phyloP scores from a whole-genome alignment of 2,888 invertebrate species.

The Bombylius discolor region DNA sequence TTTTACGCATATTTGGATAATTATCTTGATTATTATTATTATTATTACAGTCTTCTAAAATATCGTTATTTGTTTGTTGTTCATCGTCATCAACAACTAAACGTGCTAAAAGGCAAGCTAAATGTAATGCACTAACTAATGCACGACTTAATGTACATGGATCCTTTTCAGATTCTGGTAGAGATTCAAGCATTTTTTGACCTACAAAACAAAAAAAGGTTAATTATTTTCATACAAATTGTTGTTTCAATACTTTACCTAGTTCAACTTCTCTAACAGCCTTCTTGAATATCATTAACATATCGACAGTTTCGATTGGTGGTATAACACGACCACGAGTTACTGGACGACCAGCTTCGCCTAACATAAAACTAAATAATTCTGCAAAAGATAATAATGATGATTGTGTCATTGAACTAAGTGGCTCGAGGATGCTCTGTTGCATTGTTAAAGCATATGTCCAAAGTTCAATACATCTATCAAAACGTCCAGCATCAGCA shows the following conservation, averaged over 20 bases:
- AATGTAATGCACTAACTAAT: slow-evolving; percentile 71
- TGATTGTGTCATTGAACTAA: slow-evolving; percentile 90
- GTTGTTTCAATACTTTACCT: slow-evolving; percentile 16
- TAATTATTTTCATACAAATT: background rate
- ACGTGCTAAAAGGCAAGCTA: slow-evolving; percentile 63
- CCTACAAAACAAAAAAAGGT: slow-evolving; percentile 29
- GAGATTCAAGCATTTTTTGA: slow-evolving; percentile 44
- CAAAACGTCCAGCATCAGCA: slow-evolving; percentile 88
- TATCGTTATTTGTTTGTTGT: too few species aligned
- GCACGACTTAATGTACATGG: slow-evolving; percentile 64
- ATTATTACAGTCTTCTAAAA: slow-evolving; percentile 26
- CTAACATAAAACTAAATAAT: slow-evolving; percentile 87
- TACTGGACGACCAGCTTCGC: slow-evolving; percentile 62
- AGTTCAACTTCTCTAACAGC: slow-evolving; percentile 63
- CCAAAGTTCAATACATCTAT: slow-evolving; percentile 87
- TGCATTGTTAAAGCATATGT: slow-evolving; percentile 95
- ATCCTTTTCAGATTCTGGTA: slow-evolving; percentile 55
- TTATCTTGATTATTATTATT: background rate
- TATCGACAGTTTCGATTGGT: slow-evolving; percentile 67
- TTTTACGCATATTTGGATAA: slow-evolving; percentile 36
- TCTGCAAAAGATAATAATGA: slow-evolving; percentile 90
- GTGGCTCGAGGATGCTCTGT: slow-evolving; percentile 79
- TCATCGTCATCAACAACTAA: slow-evolving; percentile 44
- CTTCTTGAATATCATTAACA: slow-evolving; percentile 69
- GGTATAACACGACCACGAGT: slow-evolving; percentile 61